Evolutionary conservation across 2,888 invertebrate genomes (phyloP), one percentile per base, ranked within the genome.

Genomic region (Napeogenes inachia): DNA sequence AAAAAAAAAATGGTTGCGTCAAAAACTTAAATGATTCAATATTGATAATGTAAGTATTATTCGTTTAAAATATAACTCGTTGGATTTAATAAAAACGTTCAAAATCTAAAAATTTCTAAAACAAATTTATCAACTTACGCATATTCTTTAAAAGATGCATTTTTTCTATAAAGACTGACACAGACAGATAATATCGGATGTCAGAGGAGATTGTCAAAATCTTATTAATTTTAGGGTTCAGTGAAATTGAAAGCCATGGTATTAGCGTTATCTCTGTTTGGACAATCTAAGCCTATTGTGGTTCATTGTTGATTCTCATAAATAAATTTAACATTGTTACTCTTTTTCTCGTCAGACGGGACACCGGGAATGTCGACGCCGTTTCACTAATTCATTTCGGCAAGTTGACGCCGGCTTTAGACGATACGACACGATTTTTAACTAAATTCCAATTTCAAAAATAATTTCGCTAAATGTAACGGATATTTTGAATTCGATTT

Each of bases 311-410:
- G 84, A 78, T 76, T 85, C 86, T 89, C 84, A 88, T 89, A 86
- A 86, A 88, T 88, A 88, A 87, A 87, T 87, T 87, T 85, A 59
- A 61, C 79, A 81, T 84, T 82, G 82, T 81, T 72, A 72, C 73
- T 76, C 73, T 89, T 89, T 88, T 89, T 86, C 79, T 73, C 77
- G 59, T 45, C 60, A 57, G 62, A 38, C 58, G 60, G 65, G 57
- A 57, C 76, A 73, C 75, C 66, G 79, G 79, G 86, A 89, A 89
- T 87, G 86, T 85, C 85, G 80, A 83, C 78, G 83, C 76, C 82
- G 81, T 84, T 86, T 88, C 78, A 84, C 85, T 87, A 86, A 88
- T 88, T 85, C 82, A 84, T 84, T 86, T 87, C 79, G 86, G 84
- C 85, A 82, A 80, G 68, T 67, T 63, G 55, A 53, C 45, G 69